Base-by-base conservation (phyloP, 2,113 vertebrate species). In the Seriola aureovittata region DNA sequence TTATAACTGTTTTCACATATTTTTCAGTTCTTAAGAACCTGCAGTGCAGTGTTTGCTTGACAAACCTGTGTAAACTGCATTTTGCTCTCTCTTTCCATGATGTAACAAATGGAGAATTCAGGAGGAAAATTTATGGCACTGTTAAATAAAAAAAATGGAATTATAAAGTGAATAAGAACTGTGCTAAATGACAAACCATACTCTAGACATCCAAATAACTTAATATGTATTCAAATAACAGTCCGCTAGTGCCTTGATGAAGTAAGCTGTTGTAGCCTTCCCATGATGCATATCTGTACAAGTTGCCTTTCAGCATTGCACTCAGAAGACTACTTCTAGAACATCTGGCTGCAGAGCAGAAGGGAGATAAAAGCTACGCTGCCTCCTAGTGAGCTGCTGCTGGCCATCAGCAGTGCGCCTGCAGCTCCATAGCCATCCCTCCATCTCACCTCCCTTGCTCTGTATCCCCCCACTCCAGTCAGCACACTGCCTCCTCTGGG, bases 311-410 rank as follows among this genome's bases (percentile, higher is more conserved):
- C 40, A 60, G 75, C 66, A 48, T 70, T 60, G 59, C 59, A 72
- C 82, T 78, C 78, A 46, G n/a, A 84, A 74, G 68, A 82, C 80
- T 79, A 40, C 73, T 65, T 83, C 58, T 52, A 58, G 14, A 90
- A 90, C 93, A 92, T 91, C 92, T 91, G 92, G 90, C 68, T 80
- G 44, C 66, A 86, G 82, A 87, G 64, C 72, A 55, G 70, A 38
- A 76, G 74, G 55, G 60, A 72, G 55, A 58, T 80, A 60, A 80
- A 84, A 75, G 62, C 66, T 40, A 34, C 68, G 48, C 75, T 75
- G 46, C 60, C 34, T 85, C 23, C 36, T 16, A 62, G 75, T 52
- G 55, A 70, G 71, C 80, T 59, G 72, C 82, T 72, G 46, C 82
- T 46, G 82, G 73, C 88, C 89, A 66, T 88, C 80, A 78, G 55